Conservation (phyloP, 35 echinoderm and acorn worm species). For the Holothuria glaberrima region DNA sequence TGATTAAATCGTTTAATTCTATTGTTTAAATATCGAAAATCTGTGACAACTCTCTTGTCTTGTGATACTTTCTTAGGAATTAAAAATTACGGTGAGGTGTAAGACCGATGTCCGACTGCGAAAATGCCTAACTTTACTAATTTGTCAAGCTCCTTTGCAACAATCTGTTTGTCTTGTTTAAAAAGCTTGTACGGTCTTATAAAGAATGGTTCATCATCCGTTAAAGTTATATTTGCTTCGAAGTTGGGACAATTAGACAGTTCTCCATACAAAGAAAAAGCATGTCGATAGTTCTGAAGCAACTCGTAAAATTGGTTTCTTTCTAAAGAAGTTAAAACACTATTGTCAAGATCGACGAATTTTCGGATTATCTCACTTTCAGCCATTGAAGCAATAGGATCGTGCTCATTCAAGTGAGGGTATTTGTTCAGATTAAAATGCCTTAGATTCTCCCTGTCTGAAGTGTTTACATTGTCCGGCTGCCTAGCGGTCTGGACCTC, state of each 20-base stretch:
- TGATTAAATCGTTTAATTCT: too few species aligned
- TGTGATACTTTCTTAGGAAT: constrained; percentile 8
- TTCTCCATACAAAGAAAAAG: constrained; percentile 58
- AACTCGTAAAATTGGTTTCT: background rate
- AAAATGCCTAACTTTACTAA: constrained; percentile 65
- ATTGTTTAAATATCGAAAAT: too few species aligned
- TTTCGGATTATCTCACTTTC: constrained; percentile 12
- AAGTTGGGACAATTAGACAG: constrained; percentile 35
- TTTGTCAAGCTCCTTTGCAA: constrained; percentile 56
- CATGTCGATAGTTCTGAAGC: background rate
- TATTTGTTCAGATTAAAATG: background rate
- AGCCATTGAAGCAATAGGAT: background rate
- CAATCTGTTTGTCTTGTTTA: constrained; percentile 43
- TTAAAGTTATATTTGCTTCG: constrained; percentile 26
- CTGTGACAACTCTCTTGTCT: constrained; percentile 51
- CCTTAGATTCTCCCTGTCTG: too few species aligned
- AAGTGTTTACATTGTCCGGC: too few species aligned
- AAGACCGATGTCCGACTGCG: constrained; percentile 43
- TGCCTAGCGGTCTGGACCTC: too few species aligned
- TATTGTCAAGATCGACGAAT: background rate
- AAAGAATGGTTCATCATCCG: constrained; percentile 49
- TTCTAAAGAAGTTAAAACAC: background rate
- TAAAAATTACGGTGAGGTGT: constrained; percentile 44
- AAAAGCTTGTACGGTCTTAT: constrained; percentile 59
- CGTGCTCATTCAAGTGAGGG: background rate